Evolutionary conservation across 2,888 invertebrate genomes (phyloP).

Genomic region (Gnatocerus cornutus): DNA sequence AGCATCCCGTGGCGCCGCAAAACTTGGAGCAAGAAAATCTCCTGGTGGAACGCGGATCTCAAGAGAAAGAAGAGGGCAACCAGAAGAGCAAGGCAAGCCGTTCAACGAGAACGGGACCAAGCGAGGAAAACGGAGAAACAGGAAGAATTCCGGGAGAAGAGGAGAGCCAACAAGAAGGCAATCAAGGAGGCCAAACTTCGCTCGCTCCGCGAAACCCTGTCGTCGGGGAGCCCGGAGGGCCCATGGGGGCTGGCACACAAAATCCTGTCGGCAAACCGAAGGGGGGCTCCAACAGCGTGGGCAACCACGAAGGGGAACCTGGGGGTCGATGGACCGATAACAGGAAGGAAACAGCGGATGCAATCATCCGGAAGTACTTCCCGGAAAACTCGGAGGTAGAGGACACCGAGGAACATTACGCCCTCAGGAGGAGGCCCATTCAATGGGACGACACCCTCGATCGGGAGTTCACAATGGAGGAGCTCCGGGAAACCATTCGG

Average conservation of each 20-base stretch:
- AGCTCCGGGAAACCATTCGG: constrained; percentile 15
- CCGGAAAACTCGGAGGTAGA: constrained; percentile 37
- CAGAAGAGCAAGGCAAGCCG: no score
- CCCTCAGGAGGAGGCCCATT: neutral
- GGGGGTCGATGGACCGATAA: constrained; percentile 34
- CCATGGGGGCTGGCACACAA: no score
- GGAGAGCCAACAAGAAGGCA: neutral
- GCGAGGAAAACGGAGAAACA: no score
- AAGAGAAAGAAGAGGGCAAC: no score
- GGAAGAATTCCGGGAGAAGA: neutral
- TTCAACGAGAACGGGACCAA: no score
- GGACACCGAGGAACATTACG: constrained; percentile 23
- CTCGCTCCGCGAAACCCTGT: constrained; percentile 12
- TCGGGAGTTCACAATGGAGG: neutral
- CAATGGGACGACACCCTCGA: neutral
- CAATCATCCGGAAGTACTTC: constrained; percentile 49
- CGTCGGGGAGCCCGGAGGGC: constrained; percentile 7
- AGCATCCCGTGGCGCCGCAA: no score
- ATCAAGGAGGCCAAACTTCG: constrained; percentile 33
- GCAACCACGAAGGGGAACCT: neutral
- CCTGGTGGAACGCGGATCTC: no score
- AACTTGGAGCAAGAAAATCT: no score
- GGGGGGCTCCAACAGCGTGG: neutral
- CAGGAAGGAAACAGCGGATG: constrained; percentile 34
- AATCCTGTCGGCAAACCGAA: neutral